phyloP scores from a whole-genome alignment of 2,888 invertebrate species.

The Stomorhina lunata region DNA sequence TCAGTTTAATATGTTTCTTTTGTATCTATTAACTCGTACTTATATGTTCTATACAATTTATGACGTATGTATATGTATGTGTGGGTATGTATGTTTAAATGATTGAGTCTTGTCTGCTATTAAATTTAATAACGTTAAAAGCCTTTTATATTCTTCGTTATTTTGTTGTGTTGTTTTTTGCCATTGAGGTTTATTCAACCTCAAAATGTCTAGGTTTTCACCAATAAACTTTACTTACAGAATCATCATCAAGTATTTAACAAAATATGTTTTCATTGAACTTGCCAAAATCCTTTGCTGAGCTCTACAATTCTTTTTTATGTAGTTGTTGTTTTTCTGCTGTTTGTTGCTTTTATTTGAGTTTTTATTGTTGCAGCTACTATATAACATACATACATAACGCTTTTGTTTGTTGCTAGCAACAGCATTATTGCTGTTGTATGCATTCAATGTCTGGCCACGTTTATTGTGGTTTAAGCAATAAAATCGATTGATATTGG shows the following conservation, averaged over 20 bases:
- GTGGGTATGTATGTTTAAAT: background rate
- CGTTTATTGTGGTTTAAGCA: constrained; percentile 59
- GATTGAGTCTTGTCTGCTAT: constrained; percentile 40
- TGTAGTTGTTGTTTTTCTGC: constrained; percentile 9
- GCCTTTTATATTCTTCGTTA: constrained; percentile 40
- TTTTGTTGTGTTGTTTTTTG: background rate
- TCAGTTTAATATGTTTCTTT: constrained; percentile 32
- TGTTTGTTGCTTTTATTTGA: background rate
- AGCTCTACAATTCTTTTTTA: constrained; percentile 39
- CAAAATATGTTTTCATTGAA: constrained; percentile 60
- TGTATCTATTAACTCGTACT: constrained; percentile 1
- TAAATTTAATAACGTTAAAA: constrained; percentile 60
- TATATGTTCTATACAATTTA: background rate
- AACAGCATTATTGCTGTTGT: constrained; percentile 47
- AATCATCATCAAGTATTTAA: constrained; percentile 57
- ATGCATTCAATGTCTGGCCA: constrained; percentile 58
- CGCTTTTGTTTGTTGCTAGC: constrained; percentile 6
- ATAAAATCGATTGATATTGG: constrained; percentile 64
- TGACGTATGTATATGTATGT: background rate
- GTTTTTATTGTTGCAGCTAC: background rate
- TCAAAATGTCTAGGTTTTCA: constrained; percentile 60
- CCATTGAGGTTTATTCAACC: constrained; percentile 57
- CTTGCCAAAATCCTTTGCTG: constrained; percentile 63
- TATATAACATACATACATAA: constrained; percentile 21
- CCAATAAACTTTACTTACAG: constrained; percentile 59